These are phyloP conservation scores for Sturnus vulgaris DNA, from an alignment of 2,113 vertebrate genomes.

Conservation along the genomic window DNA sequence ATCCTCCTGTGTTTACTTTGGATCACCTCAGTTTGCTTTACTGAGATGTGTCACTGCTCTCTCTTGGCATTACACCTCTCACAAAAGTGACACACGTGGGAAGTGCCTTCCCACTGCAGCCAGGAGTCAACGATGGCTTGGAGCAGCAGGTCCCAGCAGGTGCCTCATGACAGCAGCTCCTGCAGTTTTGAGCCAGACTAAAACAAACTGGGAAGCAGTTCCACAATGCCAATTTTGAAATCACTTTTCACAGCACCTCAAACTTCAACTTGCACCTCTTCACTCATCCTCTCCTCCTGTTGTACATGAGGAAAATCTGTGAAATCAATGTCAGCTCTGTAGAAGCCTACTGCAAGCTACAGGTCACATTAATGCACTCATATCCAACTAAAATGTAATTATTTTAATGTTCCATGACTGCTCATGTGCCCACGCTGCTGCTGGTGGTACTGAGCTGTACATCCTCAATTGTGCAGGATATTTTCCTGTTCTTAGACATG, in stretches of 20 bases:
- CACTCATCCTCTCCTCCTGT: not conserved
- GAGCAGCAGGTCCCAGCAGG: not conserved
- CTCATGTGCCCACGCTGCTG: rapidly evolving
- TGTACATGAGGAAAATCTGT: not conserved
- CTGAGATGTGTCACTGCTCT: not conserved
- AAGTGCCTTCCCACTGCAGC: not conserved
- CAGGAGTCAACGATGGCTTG: rapidly evolving
- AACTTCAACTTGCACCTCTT: not conserved
- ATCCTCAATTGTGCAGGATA: not conserved
- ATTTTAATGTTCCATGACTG: not conserved
- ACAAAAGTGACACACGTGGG: not conserved
- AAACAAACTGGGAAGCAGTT: not conserved
- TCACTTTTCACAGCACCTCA: not conserved
- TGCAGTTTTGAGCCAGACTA: not conserved
- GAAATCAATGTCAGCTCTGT: not conserved
- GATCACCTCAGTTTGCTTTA: not conserved
- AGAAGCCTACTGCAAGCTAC: not conserved
- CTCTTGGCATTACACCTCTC: not conserved
- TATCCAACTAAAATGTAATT: not conserved
- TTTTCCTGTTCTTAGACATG: not conserved
- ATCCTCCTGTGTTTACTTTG: not conserved
- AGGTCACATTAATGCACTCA: not conserved
- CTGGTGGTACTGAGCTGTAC: not conserved
- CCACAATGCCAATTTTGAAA: not conserved
- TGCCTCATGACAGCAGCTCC: not conserved